Conservation (phyloP, 2,113 vertebrate genomes). For the Upupa epops region DNA sequence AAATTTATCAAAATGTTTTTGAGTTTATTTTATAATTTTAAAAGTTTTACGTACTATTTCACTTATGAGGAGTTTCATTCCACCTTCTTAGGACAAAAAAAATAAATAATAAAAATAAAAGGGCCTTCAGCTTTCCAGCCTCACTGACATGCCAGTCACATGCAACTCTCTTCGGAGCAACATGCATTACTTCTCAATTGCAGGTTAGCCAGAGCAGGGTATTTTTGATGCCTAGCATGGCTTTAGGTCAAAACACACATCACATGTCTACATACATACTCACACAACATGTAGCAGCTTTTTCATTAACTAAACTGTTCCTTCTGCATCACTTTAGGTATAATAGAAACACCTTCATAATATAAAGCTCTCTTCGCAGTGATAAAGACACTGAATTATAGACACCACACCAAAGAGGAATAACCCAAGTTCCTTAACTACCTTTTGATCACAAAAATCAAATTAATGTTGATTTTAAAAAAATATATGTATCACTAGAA, state of each 20-base stretch:
- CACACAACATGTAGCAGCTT: not conserved
- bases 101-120: not conserved
- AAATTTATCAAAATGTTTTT: not conserved
- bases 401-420: not conserved
- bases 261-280: not conserved
- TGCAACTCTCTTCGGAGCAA: not conserved
- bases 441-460: not conserved
- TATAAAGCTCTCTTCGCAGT: not conserved
- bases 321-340: not conserved
- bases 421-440: not conserved
- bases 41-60: not conserved
- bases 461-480: too few species aligned
- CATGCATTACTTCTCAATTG: not conserved
- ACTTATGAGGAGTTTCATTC: not conserved
- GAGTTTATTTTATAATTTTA: not conserved
- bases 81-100: not conserved
- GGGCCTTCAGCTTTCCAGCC: not conserved
- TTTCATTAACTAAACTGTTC: not conserved
- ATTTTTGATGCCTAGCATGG: not conserved
- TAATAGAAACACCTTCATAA: not conserved
- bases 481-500: not conserved
- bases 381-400: not conserved
- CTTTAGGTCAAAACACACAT: not conserved
- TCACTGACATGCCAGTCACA: not conserved
- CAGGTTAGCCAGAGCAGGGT: not conserved